phyloP scores from a whole-genome alignment of 2,888 invertebrate genomes.

The Neocrepidodera transversa region DNA sequence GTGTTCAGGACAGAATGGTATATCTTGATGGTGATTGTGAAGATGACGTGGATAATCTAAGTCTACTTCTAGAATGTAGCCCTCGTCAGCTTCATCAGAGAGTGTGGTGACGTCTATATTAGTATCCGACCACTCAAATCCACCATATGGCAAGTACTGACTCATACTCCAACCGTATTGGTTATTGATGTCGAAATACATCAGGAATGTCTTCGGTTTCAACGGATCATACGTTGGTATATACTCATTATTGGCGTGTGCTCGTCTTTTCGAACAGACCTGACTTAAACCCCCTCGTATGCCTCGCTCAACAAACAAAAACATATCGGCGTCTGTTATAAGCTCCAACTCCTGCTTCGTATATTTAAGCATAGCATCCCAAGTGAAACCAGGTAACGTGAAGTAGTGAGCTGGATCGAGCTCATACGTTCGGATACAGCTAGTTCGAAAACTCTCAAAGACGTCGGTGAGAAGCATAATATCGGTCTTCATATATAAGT shows the following conservation, averaged over 20 bases:
- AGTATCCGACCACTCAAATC: slow-evolving; percentile 14
- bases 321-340: slow-evolving; percentile 51
- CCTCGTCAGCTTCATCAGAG: slow-evolving; percentile 14
- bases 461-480: slow-evolving; percentile 24
- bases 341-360: slow-evolving; percentile 49
- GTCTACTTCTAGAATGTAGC: slow-evolving; percentile 56
- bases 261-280: slow-evolving; percentile 25
- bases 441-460: not conserved
- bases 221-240: slow-evolving; percentile 44
- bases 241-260: slow-evolving; percentile 37
- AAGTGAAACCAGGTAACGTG: slow-evolving; percentile 51
- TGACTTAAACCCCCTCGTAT: slow-evolving; percentile 16
- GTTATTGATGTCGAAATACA: slow-evolving; percentile 38
- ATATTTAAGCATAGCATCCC: slow-evolving; percentile 50
- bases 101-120: slow-evolving; percentile 27
- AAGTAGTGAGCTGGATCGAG: slow-evolving; percentile 41
- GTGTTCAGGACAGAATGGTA: slow-evolving; percentile 40
- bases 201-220: slow-evolving; percentile 41
- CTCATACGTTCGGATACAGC: not conserved
- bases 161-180: slow-evolving; percentile 37
- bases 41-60: slow-evolving; percentile 55
- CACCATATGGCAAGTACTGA: slow-evolving; percentile 43
- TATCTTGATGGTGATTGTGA: too few relatives aligned
- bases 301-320: slow-evolving; percentile 29
- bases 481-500: slow-evolving; percentile 25